Conservation (phyloP, 2,888 invertebrate species). For the Himalopsyche kuldschensis region DNA sequence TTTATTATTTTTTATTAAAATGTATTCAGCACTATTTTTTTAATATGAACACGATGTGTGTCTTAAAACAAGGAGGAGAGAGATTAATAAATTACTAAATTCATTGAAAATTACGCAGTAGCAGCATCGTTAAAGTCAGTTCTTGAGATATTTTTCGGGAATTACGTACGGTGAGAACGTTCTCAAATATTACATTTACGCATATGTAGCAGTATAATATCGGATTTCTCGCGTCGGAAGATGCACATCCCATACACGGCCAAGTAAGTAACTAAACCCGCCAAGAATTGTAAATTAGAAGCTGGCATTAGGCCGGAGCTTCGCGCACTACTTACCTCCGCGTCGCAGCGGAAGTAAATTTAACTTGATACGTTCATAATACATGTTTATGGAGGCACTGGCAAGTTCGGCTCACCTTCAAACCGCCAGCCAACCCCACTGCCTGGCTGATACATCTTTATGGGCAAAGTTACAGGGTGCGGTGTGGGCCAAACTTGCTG, state of each 20-base stretch:
- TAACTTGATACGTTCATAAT: constrained; percentile 23
- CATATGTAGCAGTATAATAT: too few relatives aligned
- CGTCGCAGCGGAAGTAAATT: constrained; percentile 26
- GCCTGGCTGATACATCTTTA: constrained; percentile 27
- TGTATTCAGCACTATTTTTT: too few relatives aligned
- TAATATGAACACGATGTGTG: too few relatives aligned
- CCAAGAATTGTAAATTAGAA: background rate
- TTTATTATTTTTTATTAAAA: too few relatives aligned
- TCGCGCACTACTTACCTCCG: constrained; percentile 16
- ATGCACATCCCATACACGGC: constrained; percentile 44
- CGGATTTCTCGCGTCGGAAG: constrained; percentile 43
- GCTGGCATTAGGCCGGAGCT: constrained; percentile 10
- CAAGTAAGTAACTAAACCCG: background rate
- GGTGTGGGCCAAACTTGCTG: background rate
- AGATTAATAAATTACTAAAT: too few relatives aligned
- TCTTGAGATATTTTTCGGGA: too few relatives aligned
- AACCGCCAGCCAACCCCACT: background rate
- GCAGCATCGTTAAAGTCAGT: too few relatives aligned
- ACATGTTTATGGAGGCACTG: constrained; percentile 12
- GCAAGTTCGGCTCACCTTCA: background rate
- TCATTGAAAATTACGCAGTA: too few relatives aligned
- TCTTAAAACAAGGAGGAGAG: too few relatives aligned
- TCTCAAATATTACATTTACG: too few relatives aligned
- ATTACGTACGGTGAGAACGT: too few relatives aligned
- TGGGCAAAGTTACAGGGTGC: constrained; percentile 15